Conservation (phyloP, 2,113 vertebrate species). For the Cebidichthys violaceus region DNA sequence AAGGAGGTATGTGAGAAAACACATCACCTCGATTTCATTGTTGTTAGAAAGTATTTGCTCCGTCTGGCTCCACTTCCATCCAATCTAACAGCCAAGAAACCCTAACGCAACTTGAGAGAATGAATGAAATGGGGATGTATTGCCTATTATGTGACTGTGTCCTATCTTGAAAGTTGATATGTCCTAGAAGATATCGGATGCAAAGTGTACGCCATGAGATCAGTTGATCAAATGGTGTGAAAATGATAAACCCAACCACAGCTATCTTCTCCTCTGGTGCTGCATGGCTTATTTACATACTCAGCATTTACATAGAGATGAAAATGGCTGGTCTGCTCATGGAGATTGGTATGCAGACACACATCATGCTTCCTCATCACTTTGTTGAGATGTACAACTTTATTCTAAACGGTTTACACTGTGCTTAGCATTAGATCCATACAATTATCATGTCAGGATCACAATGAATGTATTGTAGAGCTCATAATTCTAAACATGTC, state of each 20-base stretch:
- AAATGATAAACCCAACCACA: constrained; percentile 67
- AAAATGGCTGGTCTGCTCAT: constrained; percentile 69
- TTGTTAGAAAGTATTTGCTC: constrained; percentile 74
- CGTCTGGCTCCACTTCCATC: constrained; percentile 61
- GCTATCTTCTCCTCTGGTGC: constrained; percentile 52
- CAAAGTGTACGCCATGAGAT: constrained; percentile 53
- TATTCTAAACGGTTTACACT: constrained; percentile 59
- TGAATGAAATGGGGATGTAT: constrained; percentile 60
- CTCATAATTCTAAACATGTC: not conserved
- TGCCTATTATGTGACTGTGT: constrained; percentile 52
- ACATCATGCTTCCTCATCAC: constrained; percentile 76
- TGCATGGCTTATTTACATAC: constrained; percentile 76
- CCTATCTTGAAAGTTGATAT: constrained; percentile 53
- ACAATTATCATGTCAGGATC: constrained; percentile 49
- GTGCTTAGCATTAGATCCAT: constrained; percentile 41
- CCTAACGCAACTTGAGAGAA: constrained; percentile 56
- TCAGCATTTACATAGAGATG: constrained; percentile 81
- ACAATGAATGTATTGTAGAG: constrained; percentile 14
- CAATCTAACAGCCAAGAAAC: constrained; percentile 62
- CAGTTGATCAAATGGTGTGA: constrained; percentile 67
- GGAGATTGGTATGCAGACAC: constrained; percentile 67
- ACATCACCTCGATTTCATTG: constrained; percentile 73
- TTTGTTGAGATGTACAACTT: constrained; percentile 63
- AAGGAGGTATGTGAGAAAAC: constrained; percentile 73
- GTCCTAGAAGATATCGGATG: constrained; percentile 67